phyloP scores from a whole-genome alignment of 2,113 vertebrate species.

The Polypterus senegalus region DNA sequence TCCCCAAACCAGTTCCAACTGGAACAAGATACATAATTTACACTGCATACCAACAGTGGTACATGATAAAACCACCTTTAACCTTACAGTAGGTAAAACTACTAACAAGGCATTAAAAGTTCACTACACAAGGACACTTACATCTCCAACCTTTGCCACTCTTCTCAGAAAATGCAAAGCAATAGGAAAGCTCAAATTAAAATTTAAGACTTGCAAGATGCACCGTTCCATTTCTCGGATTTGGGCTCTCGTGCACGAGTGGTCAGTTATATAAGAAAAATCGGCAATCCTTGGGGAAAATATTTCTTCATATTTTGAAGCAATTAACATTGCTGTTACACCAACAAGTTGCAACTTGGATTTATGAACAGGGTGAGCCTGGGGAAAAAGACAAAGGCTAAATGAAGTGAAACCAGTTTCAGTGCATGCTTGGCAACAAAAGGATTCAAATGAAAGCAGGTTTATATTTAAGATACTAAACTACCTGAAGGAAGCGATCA shows the following conservation, averaged over 20 bases:
- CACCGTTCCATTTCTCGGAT: conserved; percentile 70
- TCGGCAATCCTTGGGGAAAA: conserved; percentile 52
- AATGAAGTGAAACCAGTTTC: too few relatives aligned
- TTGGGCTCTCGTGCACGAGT: conserved; percentile 52
- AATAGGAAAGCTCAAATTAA: conserved; percentile 52
- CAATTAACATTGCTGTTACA: conserved; percentile 70
- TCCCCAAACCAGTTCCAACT: too few relatives aligned
- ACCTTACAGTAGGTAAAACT: too few relatives aligned
- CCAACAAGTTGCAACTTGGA: conserved; percentile 66
- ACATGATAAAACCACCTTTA: too few relatives aligned
- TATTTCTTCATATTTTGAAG: conserved; percentile 78
- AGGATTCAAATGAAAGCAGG: not conserved
- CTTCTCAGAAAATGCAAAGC: conserved; percentile 63
- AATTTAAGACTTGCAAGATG: conserved; percentile 60
- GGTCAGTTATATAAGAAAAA: conserved; percentile 55
- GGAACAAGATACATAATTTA: too few relatives aligned
- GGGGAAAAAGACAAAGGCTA: not conserved
- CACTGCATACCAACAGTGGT: too few relatives aligned
- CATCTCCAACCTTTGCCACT: conserved; percentile 63
- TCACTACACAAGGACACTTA: conserved; percentile 19
- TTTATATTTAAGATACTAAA: not conserved
- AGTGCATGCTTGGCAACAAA: not conserved
- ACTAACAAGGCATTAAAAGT: too few relatives aligned
- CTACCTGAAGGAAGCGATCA: conserved; percentile 73
- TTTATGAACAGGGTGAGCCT: conserved; percentile 61